Evolutionary conservation across 2,113 vertebrate genomes (phyloP), one percentile per base, ranked within the genome.

Genomic region (Dryoscopus gambensis): DNA sequence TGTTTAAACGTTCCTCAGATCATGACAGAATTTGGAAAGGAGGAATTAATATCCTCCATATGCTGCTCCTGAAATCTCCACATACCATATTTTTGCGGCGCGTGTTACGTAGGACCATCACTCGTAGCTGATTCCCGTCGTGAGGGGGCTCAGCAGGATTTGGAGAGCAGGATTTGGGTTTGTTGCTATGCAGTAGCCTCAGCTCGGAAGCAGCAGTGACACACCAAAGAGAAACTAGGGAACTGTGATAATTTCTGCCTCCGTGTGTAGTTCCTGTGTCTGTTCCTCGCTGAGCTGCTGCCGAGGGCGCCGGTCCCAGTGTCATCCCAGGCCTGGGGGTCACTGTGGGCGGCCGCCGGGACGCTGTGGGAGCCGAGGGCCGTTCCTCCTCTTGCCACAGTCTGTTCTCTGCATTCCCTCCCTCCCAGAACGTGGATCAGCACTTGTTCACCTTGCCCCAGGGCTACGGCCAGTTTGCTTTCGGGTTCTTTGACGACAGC

Each of bases 401-500:
- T 10, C 81, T 12, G 2, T 74, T 52, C 69, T 55, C 69, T 39
- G 20, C n/a, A 56, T 40, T 84, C 64, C 84, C n/a, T 94, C 83
- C 88, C 47, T 65, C 17, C 3, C 96, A 99, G 99, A 99, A 98
- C 11, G 93, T 98, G 85, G 99, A 99, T 92, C 98, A 99, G 89
- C 98, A 98, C 93, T 97, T 99, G 77, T 99, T 99, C 97, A 98
- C 98, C 56, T 98, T 99, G 98, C 99, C 99, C 0, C 98, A 99
- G 55, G 98, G 99, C 84, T 99, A 99, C 1, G 98, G 99, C 39
- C 99, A 99, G 91, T 99, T 99, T 82, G 98, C 99, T 68, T 98
- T 99, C 4, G 99, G 99, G 44, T 99, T 99, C 92, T 99, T 99
- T 39, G 99, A 99, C 10, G 99, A 99, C 95, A 98, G 96, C 97